Evolutionary conservation across 2,113 vertebrate genomes (phyloP).

Genomic region (Crotalus horridus): DNA sequence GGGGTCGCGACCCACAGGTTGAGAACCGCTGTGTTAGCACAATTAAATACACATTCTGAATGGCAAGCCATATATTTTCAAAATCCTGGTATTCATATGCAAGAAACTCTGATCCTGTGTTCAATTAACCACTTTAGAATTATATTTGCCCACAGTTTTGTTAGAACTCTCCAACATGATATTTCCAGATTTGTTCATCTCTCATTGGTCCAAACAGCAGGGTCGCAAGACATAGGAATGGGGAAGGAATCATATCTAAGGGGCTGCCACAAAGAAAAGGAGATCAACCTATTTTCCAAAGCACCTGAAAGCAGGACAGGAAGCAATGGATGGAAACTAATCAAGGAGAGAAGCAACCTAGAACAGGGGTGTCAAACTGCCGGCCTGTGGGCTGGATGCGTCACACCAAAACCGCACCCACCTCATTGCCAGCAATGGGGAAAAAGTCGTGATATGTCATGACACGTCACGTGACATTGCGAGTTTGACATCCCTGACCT

Average conservation of each 20-base stretch:
- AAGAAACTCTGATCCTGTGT: not conserved
- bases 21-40: too few relatives aligned
- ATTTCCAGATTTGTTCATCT: not conserved
- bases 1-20: too few relatives aligned
- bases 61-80: not conserved
- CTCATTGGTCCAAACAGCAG: not conserved
- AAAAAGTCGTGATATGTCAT: accelerated
- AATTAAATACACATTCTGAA: not conserved
- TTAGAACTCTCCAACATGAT: not conserved
- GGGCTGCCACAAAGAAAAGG: not conserved
- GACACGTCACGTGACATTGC: too few relatives aligned
- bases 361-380: too few relatives aligned
- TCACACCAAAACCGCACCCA: too few relatives aligned
- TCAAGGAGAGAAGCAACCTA: not conserved
- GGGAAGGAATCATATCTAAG: not conserved
- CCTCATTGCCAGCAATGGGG: too few relatives aligned
- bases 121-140: not conserved
- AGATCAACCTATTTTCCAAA: not conserved
- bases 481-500: too few relatives aligned
- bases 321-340: not conserved
- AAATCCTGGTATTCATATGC: not conserved
- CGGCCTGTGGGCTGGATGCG: too few relatives aligned
- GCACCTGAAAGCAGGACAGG: not conserved
- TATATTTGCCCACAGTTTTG: not conserved
- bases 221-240: not conserved